phyloP scores from a whole-genome alignment of 2,113 vertebrate genomes.

The Prionailurus bengalensis region DNA sequence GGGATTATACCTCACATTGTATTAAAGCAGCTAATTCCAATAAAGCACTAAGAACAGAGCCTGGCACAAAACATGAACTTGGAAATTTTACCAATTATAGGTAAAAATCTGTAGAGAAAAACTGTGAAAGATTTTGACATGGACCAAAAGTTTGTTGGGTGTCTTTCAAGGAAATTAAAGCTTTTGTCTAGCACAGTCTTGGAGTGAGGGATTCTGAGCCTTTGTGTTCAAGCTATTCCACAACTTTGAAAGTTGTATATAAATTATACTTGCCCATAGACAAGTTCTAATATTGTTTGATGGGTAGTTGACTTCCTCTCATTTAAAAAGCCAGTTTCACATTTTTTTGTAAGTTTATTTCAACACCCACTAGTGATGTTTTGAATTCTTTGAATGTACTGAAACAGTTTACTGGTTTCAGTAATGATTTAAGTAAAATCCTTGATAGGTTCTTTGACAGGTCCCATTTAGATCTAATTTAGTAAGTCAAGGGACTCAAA shows the following conservation, averaged over 20 bases:
- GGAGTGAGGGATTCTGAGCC: neutral
- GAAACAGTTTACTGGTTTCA: neutral
- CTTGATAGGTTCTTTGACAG: neutral
- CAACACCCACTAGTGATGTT: neutral
- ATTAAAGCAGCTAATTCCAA: neutral
- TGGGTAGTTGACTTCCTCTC: neutral
- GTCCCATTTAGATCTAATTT: neutral
- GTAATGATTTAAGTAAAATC: neutral
- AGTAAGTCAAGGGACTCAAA: neutral
- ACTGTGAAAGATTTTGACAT: neutral
- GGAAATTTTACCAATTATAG: neutral
- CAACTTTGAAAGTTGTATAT: neutral
- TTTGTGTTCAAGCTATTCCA: neutral
- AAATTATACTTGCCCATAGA: neutral
- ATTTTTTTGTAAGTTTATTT: neutral
- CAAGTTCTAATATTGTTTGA: neutral
- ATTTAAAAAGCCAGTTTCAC: neutral
- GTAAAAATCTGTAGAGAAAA: neutral
- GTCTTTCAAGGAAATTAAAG: neutral
- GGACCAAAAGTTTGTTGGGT: neutral
- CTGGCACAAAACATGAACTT: neutral
- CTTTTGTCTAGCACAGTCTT: neutral
- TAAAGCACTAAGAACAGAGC: neutral
- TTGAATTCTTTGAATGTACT: neutral
- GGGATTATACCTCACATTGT: neutral